Base-by-base conservation (phyloP, 2,888 invertebrate species). In the Meta bourneti region DNA sequence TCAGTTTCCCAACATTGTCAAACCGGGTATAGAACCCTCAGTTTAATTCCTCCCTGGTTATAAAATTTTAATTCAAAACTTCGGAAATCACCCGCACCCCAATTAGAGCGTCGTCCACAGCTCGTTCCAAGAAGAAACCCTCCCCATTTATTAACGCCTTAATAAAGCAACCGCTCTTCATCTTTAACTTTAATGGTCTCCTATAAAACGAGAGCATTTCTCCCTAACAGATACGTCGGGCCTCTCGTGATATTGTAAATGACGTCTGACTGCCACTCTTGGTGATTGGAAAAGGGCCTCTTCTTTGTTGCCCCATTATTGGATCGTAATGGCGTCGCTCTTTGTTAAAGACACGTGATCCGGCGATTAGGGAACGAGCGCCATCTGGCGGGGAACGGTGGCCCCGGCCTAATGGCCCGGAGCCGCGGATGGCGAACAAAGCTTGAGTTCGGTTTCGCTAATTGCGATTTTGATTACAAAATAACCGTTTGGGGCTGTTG, bases 391-490 rank as follows among this genome's bases (percentile, higher is more conserved):
- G 74, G 20, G 69, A 69, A 69, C 16, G 7, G 7, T 13, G 48
- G 48, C 48, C 6, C 9, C 9, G 34, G 9, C 74, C 74, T 74
- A 74, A 74, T 74, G 74, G 74, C 34, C n/a, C 19, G 51, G 7
- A n/a, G 77, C 52, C 77, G 34, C 34, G 34, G 34, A 34, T 34
- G 1, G 34, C 34, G 34, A 34, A 34, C 34, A 34, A 34, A 34
- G 34, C 34, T 34, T 4, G 34, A 34, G 34, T 49, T 77, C 77
- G 77, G 34, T 34, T 49, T 11, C 52, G 51, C 51, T 77, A 77
- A 77, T 77, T 77, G 77, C 77, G 51, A 77, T 77, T 77, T n/a
- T 77, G 77, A 77, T 77, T 77, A 77, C 51, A 77, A 77, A 77
- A 77, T 77, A 77, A 77, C 52, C 77, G 52, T 77, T 77, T 77